Percentiles rank a stretch among this genome's conserved stretches.
Conservation (phyloP, 2,797 vertebrate species). For the Acomys russatus region DNA sequence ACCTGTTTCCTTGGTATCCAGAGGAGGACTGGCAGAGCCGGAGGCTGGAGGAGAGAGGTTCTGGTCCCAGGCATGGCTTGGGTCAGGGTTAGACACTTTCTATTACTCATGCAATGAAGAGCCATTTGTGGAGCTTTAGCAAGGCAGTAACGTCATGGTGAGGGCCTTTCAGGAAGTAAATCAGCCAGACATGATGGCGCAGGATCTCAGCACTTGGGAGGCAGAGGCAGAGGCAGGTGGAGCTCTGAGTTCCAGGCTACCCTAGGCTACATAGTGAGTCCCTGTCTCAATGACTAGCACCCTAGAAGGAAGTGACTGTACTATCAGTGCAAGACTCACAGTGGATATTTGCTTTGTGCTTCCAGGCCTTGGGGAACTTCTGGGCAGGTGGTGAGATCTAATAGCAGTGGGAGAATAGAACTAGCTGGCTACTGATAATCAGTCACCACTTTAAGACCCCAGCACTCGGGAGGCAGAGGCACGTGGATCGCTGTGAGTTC, state of each 20-base stretch:
- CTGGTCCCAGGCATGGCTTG: neutral
- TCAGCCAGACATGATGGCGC: neutral
- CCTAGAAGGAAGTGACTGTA: neutral
- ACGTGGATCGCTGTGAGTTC: too few relatives aligned
- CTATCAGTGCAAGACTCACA: neutral
- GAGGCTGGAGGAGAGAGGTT: neutral
- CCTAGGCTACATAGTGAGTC: neutral
- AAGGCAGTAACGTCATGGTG: neutral
- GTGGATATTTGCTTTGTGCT: neutral
- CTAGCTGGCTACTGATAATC: conserved; percentile 34
- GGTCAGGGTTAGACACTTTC: neutral
- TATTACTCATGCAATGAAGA: neutral
- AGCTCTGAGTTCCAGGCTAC: neutral
- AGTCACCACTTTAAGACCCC: conserved; percentile 26
- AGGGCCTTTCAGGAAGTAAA: neutral
- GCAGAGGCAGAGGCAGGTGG: neutral
- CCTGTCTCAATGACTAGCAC: neutral
- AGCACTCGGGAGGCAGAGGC: too few relatives aligned
- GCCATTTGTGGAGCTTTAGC: neutral
- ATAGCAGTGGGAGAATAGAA: conserved; percentile 51
- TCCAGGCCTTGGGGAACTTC: neutral
- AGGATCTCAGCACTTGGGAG: neutral
- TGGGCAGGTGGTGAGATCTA: conserved; percentile 35
- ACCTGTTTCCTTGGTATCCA: neutral
- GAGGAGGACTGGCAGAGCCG: neutral